These are phyloP conservation scores for Genyomyrus donnyi DNA, from an alignment of 2,113 vertebrate species.

Conservation along the genomic window DNA sequence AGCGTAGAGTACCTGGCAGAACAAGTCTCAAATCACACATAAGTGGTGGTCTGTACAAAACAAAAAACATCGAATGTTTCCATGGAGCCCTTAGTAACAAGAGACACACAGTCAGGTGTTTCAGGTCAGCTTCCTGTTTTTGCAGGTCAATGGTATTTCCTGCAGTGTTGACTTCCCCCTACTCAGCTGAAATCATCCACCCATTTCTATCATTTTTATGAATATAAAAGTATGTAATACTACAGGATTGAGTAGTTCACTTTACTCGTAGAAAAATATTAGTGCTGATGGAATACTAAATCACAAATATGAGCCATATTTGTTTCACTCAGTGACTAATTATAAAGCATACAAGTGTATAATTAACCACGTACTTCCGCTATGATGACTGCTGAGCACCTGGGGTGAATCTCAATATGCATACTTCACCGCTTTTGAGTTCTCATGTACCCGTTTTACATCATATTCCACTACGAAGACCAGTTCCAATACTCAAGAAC, in stretches of 20 bases:
- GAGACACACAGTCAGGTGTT: not conserved
- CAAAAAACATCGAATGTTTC: not conserved
- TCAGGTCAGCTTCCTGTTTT: not conserved
- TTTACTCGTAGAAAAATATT: not conserved
- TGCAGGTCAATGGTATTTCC: not conserved
- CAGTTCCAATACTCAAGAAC: not conserved
- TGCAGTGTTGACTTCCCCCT: not conserved
- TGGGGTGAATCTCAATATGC: not conserved
- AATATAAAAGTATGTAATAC: not conserved
- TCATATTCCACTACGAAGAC: not conserved
- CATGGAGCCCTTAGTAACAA: not conserved
- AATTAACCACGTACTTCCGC: not conserved
- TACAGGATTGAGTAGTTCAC: not conserved
- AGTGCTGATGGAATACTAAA: not conserved
- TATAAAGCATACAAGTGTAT: not conserved
- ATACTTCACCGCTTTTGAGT: not conserved
- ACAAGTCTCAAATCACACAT: not conserved
- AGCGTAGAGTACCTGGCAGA: not conserved
- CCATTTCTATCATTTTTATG: not conserved
- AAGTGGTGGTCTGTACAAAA: not conserved
- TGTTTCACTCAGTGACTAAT: not conserved
- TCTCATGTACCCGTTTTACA: not conserved
- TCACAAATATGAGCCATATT: not conserved
- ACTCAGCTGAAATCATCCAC: not conserved
- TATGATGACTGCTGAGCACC: not conserved